phyloP scores from a whole-genome alignment of 2,888 invertebrate genomes.

The Dicycla oo region DNA sequence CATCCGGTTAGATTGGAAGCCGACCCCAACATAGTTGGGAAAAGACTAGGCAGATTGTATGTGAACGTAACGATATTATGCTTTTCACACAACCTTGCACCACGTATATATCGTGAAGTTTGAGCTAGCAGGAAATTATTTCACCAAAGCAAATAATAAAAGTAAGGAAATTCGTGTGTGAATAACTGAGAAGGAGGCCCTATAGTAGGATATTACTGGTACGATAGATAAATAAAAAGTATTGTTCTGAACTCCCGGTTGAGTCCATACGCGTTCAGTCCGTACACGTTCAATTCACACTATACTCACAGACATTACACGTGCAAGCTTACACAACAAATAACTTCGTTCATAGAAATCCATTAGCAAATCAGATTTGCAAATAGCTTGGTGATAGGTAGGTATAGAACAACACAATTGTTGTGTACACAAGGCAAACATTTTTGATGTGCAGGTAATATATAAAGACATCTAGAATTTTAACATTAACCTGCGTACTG shows the following conservation, averaged over 20 bases:
- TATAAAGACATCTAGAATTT: too few species aligned
- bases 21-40: too few species aligned
- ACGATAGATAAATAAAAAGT: background rate
- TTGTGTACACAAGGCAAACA: constrained; percentile 12
- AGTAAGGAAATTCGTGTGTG: too few species aligned
- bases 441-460: background rate
- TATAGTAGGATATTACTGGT: background rate
- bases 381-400: constrained; percentile 20
- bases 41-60: too few species aligned
- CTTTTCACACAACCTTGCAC: too few species aligned
- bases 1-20: too few species aligned
- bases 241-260: background rate
- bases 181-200: too few species aligned
- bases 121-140: background rate
- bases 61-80: too few species aligned
- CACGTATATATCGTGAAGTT: background rate
- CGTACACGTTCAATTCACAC: constrained; percentile 17
- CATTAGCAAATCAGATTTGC: constrained; percentile 55
- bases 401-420: constrained; percentile 19
- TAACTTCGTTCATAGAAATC: constrained; percentile 51
- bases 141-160: background rate
- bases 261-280: background rate
- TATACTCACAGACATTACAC: background rate
- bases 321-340: constrained; percentile 23
- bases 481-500: too few species aligned